Percentiles rank a stretch among this genome's conserved stretches.
Evolutionary conservation across 2,888 invertebrate species (phyloP).

Genomic region (Zele albiditarsus): DNA sequence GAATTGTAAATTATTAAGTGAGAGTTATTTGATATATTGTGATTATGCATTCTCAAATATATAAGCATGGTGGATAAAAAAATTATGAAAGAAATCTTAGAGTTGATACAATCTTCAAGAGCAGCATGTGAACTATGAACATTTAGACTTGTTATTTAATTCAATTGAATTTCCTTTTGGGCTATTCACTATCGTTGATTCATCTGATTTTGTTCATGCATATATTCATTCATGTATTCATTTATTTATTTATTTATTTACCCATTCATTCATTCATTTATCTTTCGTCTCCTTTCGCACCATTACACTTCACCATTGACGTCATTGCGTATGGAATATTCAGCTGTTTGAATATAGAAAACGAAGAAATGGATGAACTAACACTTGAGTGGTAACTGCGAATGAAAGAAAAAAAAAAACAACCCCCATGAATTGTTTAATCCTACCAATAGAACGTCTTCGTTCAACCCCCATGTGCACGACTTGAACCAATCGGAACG

Average conservation of each 20-base stretch:
- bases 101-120: too few species aligned
- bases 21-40: too few species aligned
- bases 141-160: background rate
- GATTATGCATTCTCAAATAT: too few species aligned
- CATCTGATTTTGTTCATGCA: background rate
- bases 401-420: slow-evolving; percentile 23
- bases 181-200: background rate
- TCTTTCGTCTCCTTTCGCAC: background rate
- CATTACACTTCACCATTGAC: slow-evolving; percentile 53
- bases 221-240: slow-evolving; percentile 9
- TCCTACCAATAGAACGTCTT: slow-evolving; percentile 62
- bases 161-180: background rate
- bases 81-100: too few species aligned
- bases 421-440: slow-evolving; percentile 57
- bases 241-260: slow-evolving; percentile 7
- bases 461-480: slow-evolving; percentile 43
- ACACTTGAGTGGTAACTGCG: slow-evolving; percentile 37
- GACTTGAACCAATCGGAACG: slow-evolving; percentile 61
- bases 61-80: too few species aligned
- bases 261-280: background rate
- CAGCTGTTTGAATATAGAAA: slow-evolving; percentile 43
- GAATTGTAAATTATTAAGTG: too few species aligned
- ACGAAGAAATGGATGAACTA: slow-evolving; percentile 39
- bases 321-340: slow-evolving; percentile 57
- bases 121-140: too few species aligned